Base-by-base conservation (phyloP, 2,113 vertebrate genomes). In the Eonycteris spelaea region DNA sequence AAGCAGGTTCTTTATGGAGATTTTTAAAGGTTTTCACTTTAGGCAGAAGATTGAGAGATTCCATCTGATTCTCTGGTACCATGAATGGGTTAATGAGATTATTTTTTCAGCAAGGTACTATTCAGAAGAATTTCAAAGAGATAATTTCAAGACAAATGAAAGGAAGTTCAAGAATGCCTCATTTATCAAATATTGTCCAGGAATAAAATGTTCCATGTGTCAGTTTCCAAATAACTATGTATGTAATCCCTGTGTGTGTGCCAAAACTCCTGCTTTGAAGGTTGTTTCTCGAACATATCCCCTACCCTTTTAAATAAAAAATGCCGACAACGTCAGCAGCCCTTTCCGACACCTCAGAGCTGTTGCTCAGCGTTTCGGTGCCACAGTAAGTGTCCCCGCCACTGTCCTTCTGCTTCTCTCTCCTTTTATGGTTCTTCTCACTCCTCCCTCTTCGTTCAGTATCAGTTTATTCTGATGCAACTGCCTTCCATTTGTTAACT, bases 51-150 rank as follows among this genome's bases (percentile, higher is more conserved):
- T n/a, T 79, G 80, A 90, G 80, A 63, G 80, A 86, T 53, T 79
- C 63, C 68, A 21, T 75, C 5, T 57, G 75, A 84, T 90, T 93
- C 61, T 86, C 78, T 74, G 65, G 28, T 40, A 85, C 53, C 24
- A 9, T 68, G 68, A 33, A 35, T 48, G 70, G n/a, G 43, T 93
- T 94, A 82, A 92, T 83, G 48, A 2, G 26, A 83, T 86, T 91
- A 55, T 71, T 87, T 95, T 97, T 77, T 73, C 68, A 78, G 79
- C 51, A 61, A 94, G 55, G 51, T 43, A 78, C 48, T 91, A 26
- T 55, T 91, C 61, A 87, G 71, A 94, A 91, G 89, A 89, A 91
- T 93, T 86, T 96, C 61, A 65, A 86, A 95, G 77, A 75, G 78
- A 70, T 51, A 8, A 24, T 53, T 95, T 89, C 57, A 97, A 86